Percentiles rank a stretch among this genome's conserved stretches.
Conservation (phyloP, 2,888 invertebrate genomes). For the Drosophila mimetica region DNA sequence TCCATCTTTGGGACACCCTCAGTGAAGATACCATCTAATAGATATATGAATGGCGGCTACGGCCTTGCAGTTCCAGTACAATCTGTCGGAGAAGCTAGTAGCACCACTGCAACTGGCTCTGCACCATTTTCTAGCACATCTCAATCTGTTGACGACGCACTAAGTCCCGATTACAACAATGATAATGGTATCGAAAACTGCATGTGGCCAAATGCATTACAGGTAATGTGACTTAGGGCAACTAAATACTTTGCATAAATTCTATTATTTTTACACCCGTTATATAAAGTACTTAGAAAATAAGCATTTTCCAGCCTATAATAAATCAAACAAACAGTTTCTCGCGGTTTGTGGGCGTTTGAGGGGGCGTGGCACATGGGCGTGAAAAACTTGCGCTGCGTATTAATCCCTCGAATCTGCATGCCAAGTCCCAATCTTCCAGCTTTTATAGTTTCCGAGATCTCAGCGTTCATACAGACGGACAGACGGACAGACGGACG, state of each 20-base stretch:
- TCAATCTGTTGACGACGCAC: slow-evolving; percentile 42
- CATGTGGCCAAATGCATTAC: slow-evolving; percentile 90
- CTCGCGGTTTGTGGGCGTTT: no score
- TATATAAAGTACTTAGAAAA: no score
- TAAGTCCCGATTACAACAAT: slow-evolving; percentile 16
- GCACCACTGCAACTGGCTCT: slow-evolving; percentile 28
- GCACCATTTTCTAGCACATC: slow-evolving; percentile 27
- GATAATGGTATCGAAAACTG: slow-evolving; percentile 85
- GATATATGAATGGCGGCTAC: slow-evolving; percentile 70
- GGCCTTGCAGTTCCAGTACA: slow-evolving; percentile 46
- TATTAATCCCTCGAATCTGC: no score
- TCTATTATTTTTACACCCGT: background rate
- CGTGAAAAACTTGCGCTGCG: no score
- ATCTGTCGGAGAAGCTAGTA: slow-evolving; percentile 29
- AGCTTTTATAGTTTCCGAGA: no score
- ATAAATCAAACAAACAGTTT: no score
- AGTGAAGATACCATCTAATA: slow-evolving; percentile 79
- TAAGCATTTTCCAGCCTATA: no score
- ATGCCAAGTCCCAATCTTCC: no score
- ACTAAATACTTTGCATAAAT: background rate
- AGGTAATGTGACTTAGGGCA: slow-evolving; percentile 86
- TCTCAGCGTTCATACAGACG: no score
- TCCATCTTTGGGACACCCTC: slow-evolving; percentile 81
- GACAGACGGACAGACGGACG: no score
- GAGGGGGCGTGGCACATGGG: no score